Evolutionary conservation across 2,797 vertebrate species (phyloP), one percentile per base, ranked within the genome.

Genomic region (Oryzias sinensis): DNA sequence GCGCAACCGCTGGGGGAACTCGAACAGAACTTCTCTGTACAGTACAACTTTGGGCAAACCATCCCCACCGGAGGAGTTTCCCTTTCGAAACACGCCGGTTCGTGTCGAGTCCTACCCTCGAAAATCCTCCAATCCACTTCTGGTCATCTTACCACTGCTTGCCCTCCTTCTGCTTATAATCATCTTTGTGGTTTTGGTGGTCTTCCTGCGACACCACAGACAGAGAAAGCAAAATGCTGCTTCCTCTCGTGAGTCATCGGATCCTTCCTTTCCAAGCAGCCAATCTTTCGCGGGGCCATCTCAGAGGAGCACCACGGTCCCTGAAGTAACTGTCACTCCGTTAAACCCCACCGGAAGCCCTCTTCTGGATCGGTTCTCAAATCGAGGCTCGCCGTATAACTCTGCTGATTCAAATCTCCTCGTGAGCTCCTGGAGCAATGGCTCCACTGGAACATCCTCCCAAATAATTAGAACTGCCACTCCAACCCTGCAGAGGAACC

Each of bases 251-350:
- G 77, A 67, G 72, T 82, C 47, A 42, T 49, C 43, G 47, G 44
- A 53, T 61, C 20, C 48, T 5, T 52, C 53, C 41, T 52, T 56
- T 17, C 53, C 82, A 5, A 76, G 60, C 49, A 77, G 68, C 20
- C 77, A 61, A 7, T 73, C 79, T 18, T 80, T 82, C 67, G 58
- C 2, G 4, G 82, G 76, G 52, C 83, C 82, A 54, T 41, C 83
- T 14, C 93, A 94, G 70, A 82, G 82, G 68, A 94, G 89, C 54
- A 24, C 81, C 22, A 74, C 91, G 0, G 67, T 94, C 49, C 94
- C 94, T 37, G 77, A 77, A 0, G 96, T 97, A 52, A 95, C 89
- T 0, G 92, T 96, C 77, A 98, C 92, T 14, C 93, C 91, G 33
- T 81, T 97, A 37, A 84, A 74, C 49, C 87, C 89, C 63, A 86